Evolutionary conservation across 2,113 vertebrate species (phyloP), one percentile per base, ranked within the genome.

Genomic region (Phyllostomus hastatus): DNA sequence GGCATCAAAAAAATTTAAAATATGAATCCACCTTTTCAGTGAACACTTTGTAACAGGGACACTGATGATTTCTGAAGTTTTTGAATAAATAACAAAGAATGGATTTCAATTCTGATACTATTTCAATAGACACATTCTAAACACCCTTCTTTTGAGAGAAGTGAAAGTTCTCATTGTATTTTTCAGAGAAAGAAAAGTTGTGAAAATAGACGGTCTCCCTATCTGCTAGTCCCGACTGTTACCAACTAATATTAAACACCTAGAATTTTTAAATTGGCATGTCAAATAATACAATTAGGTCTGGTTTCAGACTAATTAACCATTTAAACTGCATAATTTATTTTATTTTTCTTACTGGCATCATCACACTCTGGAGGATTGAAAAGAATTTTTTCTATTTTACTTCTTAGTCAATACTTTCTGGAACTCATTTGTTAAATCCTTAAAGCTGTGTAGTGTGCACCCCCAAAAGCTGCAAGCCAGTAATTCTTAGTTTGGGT

Each of bases 361-460:
- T 35, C 64, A 17, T 48, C 38, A 72, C 6, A 46, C 7, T 66
- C 19, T 81, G 24, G 54, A n/a, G 14, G 8, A 22, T 4, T 28
- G 10, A 59, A 88, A 95, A 78, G 4, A 91, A 76, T 92, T 95
- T 90, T 92, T 95, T 90, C 48, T 87, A n/a, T 48, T 87, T 86
- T 94, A 79, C 38, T 66, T 64, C 78, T 87, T 61, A 61, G 35
- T 52, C 70, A 94, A 57, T 28, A 41, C 4, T 79, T 52, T 88
- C 50, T 88, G 57, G 10, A 75, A 85, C 15, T 38, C 35, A 16
- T 72, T 38, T 79, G 50, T 38, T 54, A 52, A 61, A 61, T 82
- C 38, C 50, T 92, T 24, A 0, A 85, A 82, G 43, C 83, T 86
- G 12, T 2, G 28, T 17, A 35, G 38, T 78, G 43, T 7, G 3